Base-by-base conservation (phyloP, 2,888 invertebrate species). In the Apamea epomidion region DNA sequence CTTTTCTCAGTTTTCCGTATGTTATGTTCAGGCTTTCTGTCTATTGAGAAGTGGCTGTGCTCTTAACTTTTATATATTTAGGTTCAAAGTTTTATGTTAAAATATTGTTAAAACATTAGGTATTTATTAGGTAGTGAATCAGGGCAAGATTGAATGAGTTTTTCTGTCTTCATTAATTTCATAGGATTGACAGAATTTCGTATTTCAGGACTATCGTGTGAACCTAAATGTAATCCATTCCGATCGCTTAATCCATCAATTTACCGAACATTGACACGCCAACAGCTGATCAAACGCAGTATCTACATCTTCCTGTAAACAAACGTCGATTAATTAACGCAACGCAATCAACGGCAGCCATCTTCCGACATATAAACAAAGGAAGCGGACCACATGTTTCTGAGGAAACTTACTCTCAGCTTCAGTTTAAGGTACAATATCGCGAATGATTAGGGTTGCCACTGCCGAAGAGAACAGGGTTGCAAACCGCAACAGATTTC, bases 241-340 rank as follows among this genome's bases (percentile, higher is more conserved):
- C 16, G 7, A 71, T 67, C 29, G 6, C 25, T 48, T 64, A 68
- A 51, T 54, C 51, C n/a, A 62, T 72, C 37, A 60, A 64, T 58
- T n/a, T 37, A 42, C 48, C 65, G 54, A 51, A 32, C 60, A 67
- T 51, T 68, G 74, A 45, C 62, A 68, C 16, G 51, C 1, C 32
- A 80, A 67, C 60, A 81, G 72, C 83, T 84, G 78, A 69, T 82
- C 80, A 48, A 67, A 74, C 42, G 71, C 67, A 58, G 62, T 80
- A 69, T 67, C 37, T 71, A 45, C 45, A 75, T 54, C 32, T 42
- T 68, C 45, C 32, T 51, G 69, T 70, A 84, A 71, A 87, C 85
- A 87, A 58, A 75, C 72, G 42, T 45, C 64, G 51, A 80, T 81
- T 86, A 84, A 86, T 85, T 85, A 81, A 78, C 68, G 74, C 64